phyloP scores from a whole-genome alignment of 2,113 vertebrate species.

The Nicator chloris region DNA sequence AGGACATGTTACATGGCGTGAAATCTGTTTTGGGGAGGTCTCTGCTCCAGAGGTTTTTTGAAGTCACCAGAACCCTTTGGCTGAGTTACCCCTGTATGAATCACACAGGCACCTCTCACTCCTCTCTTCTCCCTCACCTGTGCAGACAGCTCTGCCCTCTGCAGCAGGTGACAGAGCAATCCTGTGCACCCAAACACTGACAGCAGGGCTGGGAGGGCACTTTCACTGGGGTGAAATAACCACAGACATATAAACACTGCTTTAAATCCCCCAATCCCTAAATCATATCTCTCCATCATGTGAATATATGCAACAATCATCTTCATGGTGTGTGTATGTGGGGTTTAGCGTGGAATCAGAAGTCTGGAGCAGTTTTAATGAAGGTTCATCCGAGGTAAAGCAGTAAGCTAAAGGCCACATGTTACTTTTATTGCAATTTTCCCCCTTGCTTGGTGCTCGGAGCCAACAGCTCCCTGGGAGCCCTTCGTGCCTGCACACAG shows the following conservation, averaged over 20 bases:
- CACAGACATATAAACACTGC: fast-evolving
- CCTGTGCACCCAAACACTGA: fast-evolving
- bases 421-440: constrained; percentile 53
- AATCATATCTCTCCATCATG: background rate
- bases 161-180: background rate
- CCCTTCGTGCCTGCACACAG: constrained; percentile 44
- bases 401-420: constrained; percentile 56
- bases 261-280: background rate
- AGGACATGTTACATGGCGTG: background rate
- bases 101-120: background rate
- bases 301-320: background rate
- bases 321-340: background rate
- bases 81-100: background rate
- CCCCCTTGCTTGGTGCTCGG: background rate
- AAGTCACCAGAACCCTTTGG: background rate
- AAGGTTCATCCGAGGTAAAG: constrained; percentile 52
- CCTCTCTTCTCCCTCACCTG: background rate
- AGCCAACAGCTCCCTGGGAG: constrained; percentile 36
- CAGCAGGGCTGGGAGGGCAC: background rate
- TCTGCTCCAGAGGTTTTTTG: background rate
- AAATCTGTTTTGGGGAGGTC: background rate
- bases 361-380: background rate
- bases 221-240: background rate
- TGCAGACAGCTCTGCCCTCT: background rate
- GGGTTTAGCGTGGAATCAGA: background rate